Evolutionary conservation across 2,888 invertebrate genomes (phyloP).

Genomic region (Malacosoma neustria): DNA sequence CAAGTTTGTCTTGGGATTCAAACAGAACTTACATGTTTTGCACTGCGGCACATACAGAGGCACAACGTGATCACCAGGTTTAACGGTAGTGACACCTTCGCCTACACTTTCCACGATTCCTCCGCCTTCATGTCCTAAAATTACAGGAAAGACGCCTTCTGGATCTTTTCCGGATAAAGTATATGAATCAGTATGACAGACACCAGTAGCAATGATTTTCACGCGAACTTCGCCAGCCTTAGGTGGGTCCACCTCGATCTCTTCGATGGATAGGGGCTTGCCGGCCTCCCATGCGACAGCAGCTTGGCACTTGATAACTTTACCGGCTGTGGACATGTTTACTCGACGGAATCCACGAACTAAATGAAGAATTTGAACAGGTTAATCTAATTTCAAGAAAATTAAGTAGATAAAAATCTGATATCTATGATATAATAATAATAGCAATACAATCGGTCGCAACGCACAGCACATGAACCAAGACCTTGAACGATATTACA

Average conservation of each 20-base stretch:
- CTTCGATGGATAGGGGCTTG: slow-evolving; percentile 90
- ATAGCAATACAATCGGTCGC: slow-evolving; percentile 10
- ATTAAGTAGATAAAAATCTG: slow-evolving; percentile 7
- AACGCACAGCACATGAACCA: slow-evolving; percentile 16
- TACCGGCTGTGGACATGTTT: slow-evolving; percentile 56
- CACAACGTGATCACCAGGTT: slow-evolving; percentile 96
- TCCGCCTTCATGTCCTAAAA: slow-evolving; percentile 97
- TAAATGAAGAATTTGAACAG: slow-evolving; percentile 19
- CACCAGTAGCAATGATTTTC: slow-evolving; percentile 84
- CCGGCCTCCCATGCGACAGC: slow-evolving; percentile 98
- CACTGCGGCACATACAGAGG: slow-evolving; percentile 98
- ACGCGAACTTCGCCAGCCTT: slow-evolving; percentile 93
- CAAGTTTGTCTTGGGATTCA: slow-evolving; percentile 95
- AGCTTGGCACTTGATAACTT: slow-evolving; percentile 93
- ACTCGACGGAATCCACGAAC: slow-evolving; percentile 21
- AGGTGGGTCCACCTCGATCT: slow-evolving; percentile 95
- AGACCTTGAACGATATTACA: slow-evolving; percentile 11
- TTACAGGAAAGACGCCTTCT: slow-evolving; percentile 92
- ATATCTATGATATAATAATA: slow-evolving; percentile 25
- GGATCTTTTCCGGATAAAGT: slow-evolving; percentile 92
- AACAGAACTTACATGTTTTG: slow-evolving; percentile 96
- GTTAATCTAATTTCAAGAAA: background rate
- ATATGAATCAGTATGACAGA: slow-evolving; percentile 96
- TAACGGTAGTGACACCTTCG: slow-evolving; percentile 89
- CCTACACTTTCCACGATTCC: slow-evolving; percentile 98